Evolutionary conservation across 1,140 invertebrate species (phyloP).

Genomic region (Drosophila littoralis): DNA sequence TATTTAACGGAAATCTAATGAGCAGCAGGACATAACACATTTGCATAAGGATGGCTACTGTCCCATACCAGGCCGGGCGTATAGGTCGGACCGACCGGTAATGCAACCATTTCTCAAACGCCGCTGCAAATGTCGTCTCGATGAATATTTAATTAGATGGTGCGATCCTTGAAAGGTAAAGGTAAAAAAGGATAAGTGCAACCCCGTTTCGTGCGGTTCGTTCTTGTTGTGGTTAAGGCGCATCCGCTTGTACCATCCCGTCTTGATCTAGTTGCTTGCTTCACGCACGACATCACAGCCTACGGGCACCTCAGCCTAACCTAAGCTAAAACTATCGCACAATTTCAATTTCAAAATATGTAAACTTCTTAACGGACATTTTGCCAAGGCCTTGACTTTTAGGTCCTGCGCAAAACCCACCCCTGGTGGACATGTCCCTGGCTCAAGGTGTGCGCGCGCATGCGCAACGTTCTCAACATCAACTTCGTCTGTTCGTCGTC

Average conservation of each 20-base stretch:
- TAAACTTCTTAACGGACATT: slow-evolving; percentile 64
- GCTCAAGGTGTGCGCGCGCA: slow-evolving; percentile 73
- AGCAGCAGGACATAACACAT: slow-evolving; percentile 37
- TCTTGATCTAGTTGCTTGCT: slow-evolving; percentile 72
- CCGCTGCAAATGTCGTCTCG: slow-evolving; percentile 70
- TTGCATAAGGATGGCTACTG: slow-evolving; percentile 36
- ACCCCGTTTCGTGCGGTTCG: slow-evolving; percentile 48
- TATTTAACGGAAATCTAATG: slow-evolving; percentile 79
- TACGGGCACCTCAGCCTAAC: neutral
- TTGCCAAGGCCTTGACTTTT: slow-evolving; percentile 56
- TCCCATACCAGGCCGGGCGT: no score
- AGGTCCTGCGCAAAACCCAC: slow-evolving; percentile 55
- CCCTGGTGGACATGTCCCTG: slow-evolving; percentile 37
- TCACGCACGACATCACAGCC: slow-evolving; percentile 25
- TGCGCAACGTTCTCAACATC: slow-evolving; percentile 51
- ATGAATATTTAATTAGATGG: slow-evolving; percentile 79
- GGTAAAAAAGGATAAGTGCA: slow-evolving; percentile 48
- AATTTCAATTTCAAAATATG: slow-evolving; percentile 50
- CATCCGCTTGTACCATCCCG: slow-evolving; percentile 11
- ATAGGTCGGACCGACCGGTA: slow-evolving; percentile 47
- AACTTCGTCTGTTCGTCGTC: slow-evolving; percentile 32
- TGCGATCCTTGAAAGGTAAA: slow-evolving; percentile 40
- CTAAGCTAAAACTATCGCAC: slow-evolving; percentile 61
- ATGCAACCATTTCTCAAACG: slow-evolving; percentile 61
- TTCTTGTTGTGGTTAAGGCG: slow-evolving; percentile 56